These are phyloP conservation scores for Bombus affinis DNA, from an alignment of 1,140 invertebrate species.

Conservation along the genomic window DNA sequence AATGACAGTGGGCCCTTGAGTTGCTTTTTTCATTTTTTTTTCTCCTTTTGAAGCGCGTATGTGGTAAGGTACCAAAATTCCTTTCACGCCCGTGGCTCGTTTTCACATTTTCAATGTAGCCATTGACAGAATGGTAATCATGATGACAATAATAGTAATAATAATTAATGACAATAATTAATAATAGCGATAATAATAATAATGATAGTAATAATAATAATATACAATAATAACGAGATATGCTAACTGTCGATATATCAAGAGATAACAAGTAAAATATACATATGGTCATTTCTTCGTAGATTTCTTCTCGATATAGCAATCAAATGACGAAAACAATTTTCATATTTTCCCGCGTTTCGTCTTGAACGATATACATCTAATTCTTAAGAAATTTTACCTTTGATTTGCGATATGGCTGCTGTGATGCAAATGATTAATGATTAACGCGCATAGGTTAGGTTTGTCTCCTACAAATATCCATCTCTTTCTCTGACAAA, in stretches of 20 bases:
- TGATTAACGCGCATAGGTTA: slow-evolving; percentile 39
- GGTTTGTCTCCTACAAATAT: slow-evolving; percentile 8
- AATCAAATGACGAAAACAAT: slow-evolving; percentile 67
- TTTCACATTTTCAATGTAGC: not conserved
- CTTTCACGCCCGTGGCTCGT: slow-evolving; percentile 31
- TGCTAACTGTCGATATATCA: slow-evolving; percentile 67
- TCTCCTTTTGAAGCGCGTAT: slow-evolving; percentile 10
- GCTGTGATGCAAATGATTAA: slow-evolving; percentile 51
- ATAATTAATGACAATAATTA: slow-evolving; percentile 46
- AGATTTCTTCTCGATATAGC: slow-evolving; percentile 57
- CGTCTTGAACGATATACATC: slow-evolving; percentile 41
- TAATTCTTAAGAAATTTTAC: slow-evolving; percentile 59
- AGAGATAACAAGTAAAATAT: slow-evolving; percentile 78
- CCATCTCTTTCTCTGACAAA: not conserved
- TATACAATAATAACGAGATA: slow-evolving; percentile 76
- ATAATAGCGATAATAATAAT: slow-evolving; percentile 47
- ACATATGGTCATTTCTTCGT: slow-evolving; percentile 66
- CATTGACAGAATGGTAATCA: slow-evolving; percentile 38
- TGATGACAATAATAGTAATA: slow-evolving; percentile 45
- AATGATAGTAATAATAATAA: slow-evolving; percentile 67
- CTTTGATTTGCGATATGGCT: slow-evolving; percentile 74
- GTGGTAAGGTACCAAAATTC: slow-evolving; percentile 60
- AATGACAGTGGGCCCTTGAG: slow-evolving; percentile 66
- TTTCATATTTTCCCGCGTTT: slow-evolving; percentile 34
- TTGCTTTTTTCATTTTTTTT: slow-evolving; percentile 13